Base-by-base conservation (phyloP, 2,888 invertebrate species). In the Strigamia maritima region DNA sequence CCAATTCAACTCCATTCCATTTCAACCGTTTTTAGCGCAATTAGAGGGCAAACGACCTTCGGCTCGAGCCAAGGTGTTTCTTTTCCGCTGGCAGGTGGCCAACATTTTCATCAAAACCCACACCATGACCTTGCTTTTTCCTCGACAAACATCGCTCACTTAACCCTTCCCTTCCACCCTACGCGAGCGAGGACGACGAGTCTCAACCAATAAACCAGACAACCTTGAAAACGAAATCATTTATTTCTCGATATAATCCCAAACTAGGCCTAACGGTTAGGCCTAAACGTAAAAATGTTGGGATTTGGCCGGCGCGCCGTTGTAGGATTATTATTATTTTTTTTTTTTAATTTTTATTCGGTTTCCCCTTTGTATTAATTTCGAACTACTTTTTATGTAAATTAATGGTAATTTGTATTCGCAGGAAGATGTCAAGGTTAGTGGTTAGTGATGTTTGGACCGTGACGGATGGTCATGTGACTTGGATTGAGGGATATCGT, bases 21-120 rank as follows among this genome's bases (percentile, higher is more conserved):
- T 35, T 6, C 35, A 70, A 14, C 24, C 3, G n/a, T 7, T 65
- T 24, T 24, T 24, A 70, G 26, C 28, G 24, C 70, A 70, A 70
- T 70, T 70, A 70, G 65, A 70, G 70, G 70, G 70, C 70, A 70
- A 70, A 70, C 70, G 70, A 70, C 70, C 70, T 70, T 70, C 70
- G 70, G 28, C n/a, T 28, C 14, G 14, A 28, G 28, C 70, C 70
- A 70, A 70, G 70, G 70, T 70, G 70, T 70, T 70, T 70, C 70
- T 70, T 70, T 70, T 70, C 60, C 70, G 24, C 70, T 70, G 70
- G 70, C 70, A 70, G 70, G 70, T 70, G 70, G 70, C 70, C 70
- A 70, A 70, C 70, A 28, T 70, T 70, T 70, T 28, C 70, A 70
- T 70, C 70, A 70, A 70, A 70, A 6, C 70, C 70, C 70, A 28